phyloP scores from a whole-genome alignment of 2,797 vertebrate species.

The Pseudochromis fuscus region DNA sequence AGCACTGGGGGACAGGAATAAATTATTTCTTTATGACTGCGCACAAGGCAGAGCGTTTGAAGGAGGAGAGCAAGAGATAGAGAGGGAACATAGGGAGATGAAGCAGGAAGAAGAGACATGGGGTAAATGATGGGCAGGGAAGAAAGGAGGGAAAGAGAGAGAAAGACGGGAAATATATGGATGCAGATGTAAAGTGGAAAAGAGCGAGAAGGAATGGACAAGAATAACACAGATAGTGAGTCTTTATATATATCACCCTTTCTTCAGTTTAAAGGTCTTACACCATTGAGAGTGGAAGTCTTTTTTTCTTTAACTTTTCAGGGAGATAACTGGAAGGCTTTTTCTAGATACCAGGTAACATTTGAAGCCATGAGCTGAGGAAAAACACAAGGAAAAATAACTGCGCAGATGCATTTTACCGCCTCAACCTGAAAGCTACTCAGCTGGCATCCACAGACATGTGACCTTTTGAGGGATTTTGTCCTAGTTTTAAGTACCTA shows the following conservation, averaged over 20 bases:
- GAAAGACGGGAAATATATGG: constrained; percentile 10
- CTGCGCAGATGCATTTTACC: constrained; percentile 32
- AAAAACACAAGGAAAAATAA: constrained; percentile 36
- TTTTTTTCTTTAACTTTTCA: constrained; percentile 47
- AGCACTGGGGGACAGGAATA: constrained; percentile 67
- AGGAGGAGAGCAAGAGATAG: constrained; percentile 40
- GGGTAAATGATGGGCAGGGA: constrained; percentile 45
- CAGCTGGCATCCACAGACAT: constrained; percentile 1
- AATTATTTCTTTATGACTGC: constrained; percentile 81
- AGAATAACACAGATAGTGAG: constrained; percentile 37
- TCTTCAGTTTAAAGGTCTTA: constrained; percentile 53
- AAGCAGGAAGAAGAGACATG: constrained; percentile 36
- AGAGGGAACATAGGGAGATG: constrained; percentile 54
- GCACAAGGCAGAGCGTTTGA: constrained; percentile 70
- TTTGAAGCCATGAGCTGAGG: constrained; percentile 39
- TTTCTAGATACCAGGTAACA: constrained; percentile 28
- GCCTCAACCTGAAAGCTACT: constrained; percentile 47
- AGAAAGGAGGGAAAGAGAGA: constrained; percentile 29
- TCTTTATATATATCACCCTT: constrained; percentile 35
- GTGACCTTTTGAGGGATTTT: constrained; percentile 49
- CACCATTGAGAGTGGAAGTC: constrained; percentile 21
- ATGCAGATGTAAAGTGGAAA: constrained; percentile 19
- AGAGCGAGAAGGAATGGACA: constrained; percentile 32
- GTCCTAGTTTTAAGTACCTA: constrained; percentile 46
- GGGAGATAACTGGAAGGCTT: constrained; percentile 21